phyloP scores from a whole-genome alignment of 2,797 vertebrate genomes.

The Liparis tanakae region DNA sequence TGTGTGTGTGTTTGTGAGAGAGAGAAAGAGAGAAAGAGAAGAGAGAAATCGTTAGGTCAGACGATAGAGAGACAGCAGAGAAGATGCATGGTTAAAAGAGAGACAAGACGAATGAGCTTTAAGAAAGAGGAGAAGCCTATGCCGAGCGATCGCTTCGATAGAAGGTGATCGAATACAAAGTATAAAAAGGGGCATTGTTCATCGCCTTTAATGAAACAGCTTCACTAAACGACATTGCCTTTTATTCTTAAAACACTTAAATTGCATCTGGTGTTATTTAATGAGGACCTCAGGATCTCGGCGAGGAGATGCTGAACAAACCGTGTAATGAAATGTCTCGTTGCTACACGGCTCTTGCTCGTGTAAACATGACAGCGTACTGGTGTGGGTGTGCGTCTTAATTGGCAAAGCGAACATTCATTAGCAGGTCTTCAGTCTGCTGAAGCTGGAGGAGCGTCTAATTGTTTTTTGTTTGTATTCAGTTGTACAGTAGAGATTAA shows the following conservation, averaged over 20 bases:
- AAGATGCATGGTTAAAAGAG: constrained; percentile 38
- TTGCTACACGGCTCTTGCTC: constrained; percentile 11
- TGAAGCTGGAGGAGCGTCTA: constrained; percentile 13
- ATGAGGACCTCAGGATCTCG: constrained; percentile 1
- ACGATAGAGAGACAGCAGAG: constrained; percentile 23
- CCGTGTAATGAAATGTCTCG: constrained; percentile 26
- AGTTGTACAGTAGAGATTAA: background rate
- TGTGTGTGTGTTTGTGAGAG: background rate
- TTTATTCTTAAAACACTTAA: constrained; percentile 12
- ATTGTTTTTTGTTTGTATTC: constrained; percentile 29
- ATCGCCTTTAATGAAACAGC: constrained; percentile 10
- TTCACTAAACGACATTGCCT: constrained; percentile 6
- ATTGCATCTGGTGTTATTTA: constrained; percentile 6
- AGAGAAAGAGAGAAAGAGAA: constrained; percentile 15
- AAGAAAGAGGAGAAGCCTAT: constrained; percentile 21
- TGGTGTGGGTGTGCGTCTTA: constrained; percentile 29
- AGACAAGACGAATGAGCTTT: constrained; percentile 37
- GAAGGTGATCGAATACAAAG: constrained; percentile 25
- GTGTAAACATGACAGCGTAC: constrained; percentile 26
- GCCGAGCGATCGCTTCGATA: constrained; percentile 2
- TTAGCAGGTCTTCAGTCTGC: constrained; percentile 32
- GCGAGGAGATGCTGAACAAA: constrained; percentile 5
- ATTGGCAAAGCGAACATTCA: constrained; percentile 34
- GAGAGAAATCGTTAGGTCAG: constrained; percentile 18
- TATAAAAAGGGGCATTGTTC: constrained; percentile 9